Percentiles rank a stretch among this genome's conserved stretches.
Conservation (phyloP, 2,113 vertebrate species). For the Cromileptes altivelis region DNA sequence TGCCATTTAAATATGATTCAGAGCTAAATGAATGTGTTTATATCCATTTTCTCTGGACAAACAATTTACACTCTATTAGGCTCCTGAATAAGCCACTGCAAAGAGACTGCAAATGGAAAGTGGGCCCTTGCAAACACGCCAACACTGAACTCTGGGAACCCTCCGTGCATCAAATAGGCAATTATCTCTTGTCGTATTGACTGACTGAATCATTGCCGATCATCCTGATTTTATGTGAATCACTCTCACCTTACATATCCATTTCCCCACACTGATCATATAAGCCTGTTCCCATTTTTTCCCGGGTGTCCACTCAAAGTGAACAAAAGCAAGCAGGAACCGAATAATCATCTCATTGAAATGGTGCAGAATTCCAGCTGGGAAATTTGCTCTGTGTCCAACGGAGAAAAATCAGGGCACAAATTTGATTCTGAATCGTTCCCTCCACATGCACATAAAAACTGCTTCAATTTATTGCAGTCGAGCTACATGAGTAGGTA, state of each 20-base stretch:
- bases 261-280: not conserved
- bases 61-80: conserved; percentile 51
- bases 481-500: conserved; percentile 20
- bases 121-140: conserved; percentile 12
- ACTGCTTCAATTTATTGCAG: conserved; percentile 1
- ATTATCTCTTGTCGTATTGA: conserved; percentile 51
- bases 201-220: conserved; percentile 37
- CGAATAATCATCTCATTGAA: conserved; percentile 44
- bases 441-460: conserved; percentile 24
- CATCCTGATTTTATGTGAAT: conserved; percentile 32
- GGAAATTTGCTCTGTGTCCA: conserved; percentile 9
- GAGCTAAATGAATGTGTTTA: conserved; percentile 43
- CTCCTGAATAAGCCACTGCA: conserved; percentile 29
- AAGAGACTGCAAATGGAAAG: conserved; percentile 42
- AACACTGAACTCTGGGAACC: conserved; percentile 34
- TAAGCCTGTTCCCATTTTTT: not conserved
- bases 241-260: conserved; percentile 9
- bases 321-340: conserved; percentile 39
- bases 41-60: conserved; percentile 49
- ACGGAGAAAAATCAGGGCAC: not conserved
- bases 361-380: conserved; percentile 39
- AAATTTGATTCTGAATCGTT: conserved; percentile 36
- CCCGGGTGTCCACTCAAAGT: conserved; percentile 28
- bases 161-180: conserved; percentile 35
- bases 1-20: conserved; percentile 35